These are phyloP conservation scores for Fulmarus glacialis DNA, from an alignment of 2,113 vertebrate species.

Conservation along the genomic window DNA sequence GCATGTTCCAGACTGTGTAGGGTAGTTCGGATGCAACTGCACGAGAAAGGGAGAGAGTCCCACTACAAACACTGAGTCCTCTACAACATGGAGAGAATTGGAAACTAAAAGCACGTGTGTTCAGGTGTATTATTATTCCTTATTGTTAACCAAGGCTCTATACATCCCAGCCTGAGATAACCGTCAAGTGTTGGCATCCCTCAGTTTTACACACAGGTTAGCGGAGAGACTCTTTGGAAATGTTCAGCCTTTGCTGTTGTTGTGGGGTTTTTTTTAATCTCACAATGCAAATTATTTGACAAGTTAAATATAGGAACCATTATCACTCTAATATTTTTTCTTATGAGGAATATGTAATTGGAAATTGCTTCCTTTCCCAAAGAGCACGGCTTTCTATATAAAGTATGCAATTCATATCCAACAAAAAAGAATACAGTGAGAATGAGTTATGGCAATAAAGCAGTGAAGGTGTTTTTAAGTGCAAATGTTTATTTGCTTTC, in stretches of 20 bases:
- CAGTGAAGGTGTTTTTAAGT: not conserved
- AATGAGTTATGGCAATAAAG: not conserved
- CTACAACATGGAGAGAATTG: not conserved
- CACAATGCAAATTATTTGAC: not conserved
- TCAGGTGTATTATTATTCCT: not conserved
- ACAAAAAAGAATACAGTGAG: not conserved
- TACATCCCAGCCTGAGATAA: not conserved
- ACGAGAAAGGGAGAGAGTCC: not conserved
- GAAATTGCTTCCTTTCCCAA: not conserved
- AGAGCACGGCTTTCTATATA: not conserved
- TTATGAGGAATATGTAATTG: not conserved
- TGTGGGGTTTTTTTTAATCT: not conserved
- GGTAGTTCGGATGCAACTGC: not conserved
- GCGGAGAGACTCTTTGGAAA: not conserved
- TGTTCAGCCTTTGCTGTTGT: not conserved
- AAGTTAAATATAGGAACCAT: not conserved
- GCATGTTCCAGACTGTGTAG: accelerated
- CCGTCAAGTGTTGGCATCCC: not conserved
- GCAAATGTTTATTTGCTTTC: not conserved
- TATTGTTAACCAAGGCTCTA: not conserved
- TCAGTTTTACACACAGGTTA: not conserved
- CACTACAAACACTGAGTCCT: not conserved
- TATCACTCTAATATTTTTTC: not conserved
- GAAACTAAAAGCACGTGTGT: not conserved
- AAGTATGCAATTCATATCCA: too few relatives aligned